Percentiles rank a stretch among this genome's conserved stretches.
Conservation (phyloP, 1,140 invertebrate species). For the Zaprionus vittiger region DNA sequence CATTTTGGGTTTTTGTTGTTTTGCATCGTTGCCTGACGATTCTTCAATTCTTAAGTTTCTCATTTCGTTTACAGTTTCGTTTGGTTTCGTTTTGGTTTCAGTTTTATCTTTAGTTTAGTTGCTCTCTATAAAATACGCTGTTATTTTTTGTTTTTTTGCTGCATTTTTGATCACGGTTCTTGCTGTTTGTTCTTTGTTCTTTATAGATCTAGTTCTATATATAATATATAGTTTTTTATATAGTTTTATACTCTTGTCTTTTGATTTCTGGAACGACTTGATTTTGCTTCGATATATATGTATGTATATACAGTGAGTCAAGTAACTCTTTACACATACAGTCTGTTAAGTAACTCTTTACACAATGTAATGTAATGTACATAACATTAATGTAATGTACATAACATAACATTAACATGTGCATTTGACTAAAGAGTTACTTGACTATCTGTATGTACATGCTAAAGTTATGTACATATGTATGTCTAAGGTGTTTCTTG, state of each 20-base stretch:
- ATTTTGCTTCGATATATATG: slow-evolving; percentile 61
- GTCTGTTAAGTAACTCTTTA: no score
- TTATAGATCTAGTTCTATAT: slow-evolving; percentile 18
- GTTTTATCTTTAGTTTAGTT: slow-evolving; percentile 26
- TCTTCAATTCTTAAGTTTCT: slow-evolving; percentile 18
- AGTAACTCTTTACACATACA: no score
- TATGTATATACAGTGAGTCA: background rate
- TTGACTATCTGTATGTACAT: no score
- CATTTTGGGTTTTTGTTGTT: slow-evolving; percentile 30
- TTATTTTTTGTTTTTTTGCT: slow-evolving; percentile 44
- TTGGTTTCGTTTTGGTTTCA: slow-evolving; percentile 63
- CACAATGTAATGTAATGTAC: no score
- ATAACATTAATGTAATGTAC: no score
- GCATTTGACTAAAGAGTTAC: no score
- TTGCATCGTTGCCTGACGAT: slow-evolving; percentile 79
- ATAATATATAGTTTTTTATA: slow-evolving; percentile 34
- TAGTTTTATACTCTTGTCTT: slow-evolving; percentile 28
- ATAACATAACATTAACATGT: no score
- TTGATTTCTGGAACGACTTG: slow-evolving; percentile 81
- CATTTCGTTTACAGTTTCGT: slow-evolving; percentile 59
- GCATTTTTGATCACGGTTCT: slow-evolving; percentile 80
- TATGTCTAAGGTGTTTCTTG: no score
- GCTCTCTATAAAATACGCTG: slow-evolving; percentile 77
- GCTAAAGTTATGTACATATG: no score
- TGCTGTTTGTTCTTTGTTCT: slow-evolving; percentile 55